Evolutionary conservation across 2,888 invertebrate species (phyloP), one percentile per base, ranked within the genome.

Genomic region (Cephus nigrinus): DNA sequence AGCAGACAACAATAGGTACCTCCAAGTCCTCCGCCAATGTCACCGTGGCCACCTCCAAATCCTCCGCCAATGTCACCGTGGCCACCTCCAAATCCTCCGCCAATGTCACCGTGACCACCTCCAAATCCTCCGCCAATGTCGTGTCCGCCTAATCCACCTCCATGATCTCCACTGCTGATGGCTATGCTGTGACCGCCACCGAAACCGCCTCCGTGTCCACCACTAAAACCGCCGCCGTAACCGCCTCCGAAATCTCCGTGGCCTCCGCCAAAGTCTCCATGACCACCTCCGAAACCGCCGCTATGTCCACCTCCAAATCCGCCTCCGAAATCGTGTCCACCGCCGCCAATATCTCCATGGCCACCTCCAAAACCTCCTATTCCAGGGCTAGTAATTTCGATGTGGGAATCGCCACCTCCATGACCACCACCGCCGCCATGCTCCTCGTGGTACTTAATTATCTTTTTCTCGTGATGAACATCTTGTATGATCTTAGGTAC

Each of bases 381-480:
- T 68, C 84, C 86, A 4, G 87, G 86, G 55, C 85, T 83, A 34
- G 83, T 84, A 75, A 86, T 82, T 68, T 81, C 84, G 12, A 87
- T 77, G 34, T 86, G 85, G 30, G 84, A 80, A 74, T 77, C 80
- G 9, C 80, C 84, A 23, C 80, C 83, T 0, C 77, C 80, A 11
- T 80, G 81, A 1, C 85, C 85, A 0, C 69, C 79, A 11, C 80
- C 84, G 5, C 83, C 84, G 4, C 85, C 88, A 23, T 87, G 87
- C 74, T 86, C 84, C 11, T 86, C 86, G 36, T 85, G 82, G 68
- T 87, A 84, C 12, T 86, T 82, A 9, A 87, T 71, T n/a, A 86
- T 82, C 36, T 88, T 86, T 33, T 87, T 86, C 68, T 88, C 86
- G 36, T 88, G 86, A 23, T 88, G 82, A 12, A 84, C 79, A 34